phyloP scores from a whole-genome alignment of 2,113 vertebrate species.

The Malurus cyaneus region DNA sequence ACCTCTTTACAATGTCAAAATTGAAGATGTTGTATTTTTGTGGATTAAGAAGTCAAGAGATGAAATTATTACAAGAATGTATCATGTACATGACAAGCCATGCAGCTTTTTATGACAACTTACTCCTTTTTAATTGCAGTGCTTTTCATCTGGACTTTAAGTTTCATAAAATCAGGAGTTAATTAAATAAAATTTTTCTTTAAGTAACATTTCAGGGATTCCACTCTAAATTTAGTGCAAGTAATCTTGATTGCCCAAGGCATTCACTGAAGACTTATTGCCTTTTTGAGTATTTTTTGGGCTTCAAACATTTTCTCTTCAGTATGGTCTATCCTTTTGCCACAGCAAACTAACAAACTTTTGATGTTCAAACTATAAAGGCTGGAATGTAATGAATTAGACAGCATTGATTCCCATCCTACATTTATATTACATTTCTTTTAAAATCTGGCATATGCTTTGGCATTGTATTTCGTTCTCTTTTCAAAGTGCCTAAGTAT shows the following conservation, averaged over 20 bases:
- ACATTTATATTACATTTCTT: neutral
- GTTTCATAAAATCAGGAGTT: neutral
- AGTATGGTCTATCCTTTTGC: neutral
- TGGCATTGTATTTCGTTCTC: neutral
- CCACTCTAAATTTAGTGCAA: neutral
- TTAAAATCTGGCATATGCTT: neutral
- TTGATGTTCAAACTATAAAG: neutral
- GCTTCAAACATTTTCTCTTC: neutral
- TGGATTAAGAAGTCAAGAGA: neutral
- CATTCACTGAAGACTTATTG: neutral
- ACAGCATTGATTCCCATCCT: neutral
- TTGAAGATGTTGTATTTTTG: neutral
- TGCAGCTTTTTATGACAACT: neutral
- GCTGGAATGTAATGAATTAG: neutral
- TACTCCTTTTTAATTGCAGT: neutral
- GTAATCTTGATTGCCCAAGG: neutral
- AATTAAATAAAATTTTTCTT: neutral
- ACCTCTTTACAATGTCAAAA: neutral
- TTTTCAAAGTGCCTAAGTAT: neutral
- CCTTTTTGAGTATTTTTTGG: neutral
- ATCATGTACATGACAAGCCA: neutral
- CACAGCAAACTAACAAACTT: neutral
- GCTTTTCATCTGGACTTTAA: neutral
- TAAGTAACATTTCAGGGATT: neutral
- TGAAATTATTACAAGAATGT: neutral